Evolutionary conservation across 35 echinoderm and acorn worm genomes (phyloP).

Genomic region (Lytechinus variegatus): DNA sequence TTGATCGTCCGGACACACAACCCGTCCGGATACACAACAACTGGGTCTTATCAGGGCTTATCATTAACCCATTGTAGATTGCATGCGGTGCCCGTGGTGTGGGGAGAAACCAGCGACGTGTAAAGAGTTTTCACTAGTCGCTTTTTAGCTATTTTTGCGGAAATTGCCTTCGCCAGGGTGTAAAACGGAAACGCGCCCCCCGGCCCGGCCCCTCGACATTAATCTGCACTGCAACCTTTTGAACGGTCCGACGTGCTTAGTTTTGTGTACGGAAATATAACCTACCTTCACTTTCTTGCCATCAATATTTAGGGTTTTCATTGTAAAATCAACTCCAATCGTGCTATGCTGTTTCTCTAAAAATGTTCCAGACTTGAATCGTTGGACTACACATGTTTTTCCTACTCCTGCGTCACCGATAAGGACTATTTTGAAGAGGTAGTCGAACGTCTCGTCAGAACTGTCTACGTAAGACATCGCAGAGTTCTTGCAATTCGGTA

Average conservation of each 20-base stretch:
- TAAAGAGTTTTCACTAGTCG: too few species aligned
- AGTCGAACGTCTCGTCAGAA: slow-evolving; percentile 97
- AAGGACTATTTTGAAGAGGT: slow-evolving; percentile 97
- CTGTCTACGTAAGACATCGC: slow-evolving; percentile 53
- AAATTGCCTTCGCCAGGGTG: too few species aligned
- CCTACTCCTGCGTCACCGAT: slow-evolving; percentile 99
- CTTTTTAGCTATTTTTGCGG: too few species aligned
- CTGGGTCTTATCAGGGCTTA: too few species aligned
- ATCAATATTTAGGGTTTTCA: slow-evolving; percentile 98
- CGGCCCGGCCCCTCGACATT: not conserved
- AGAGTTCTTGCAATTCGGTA: slow-evolving; percentile 1
- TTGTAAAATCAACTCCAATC: slow-evolving; percentile 99
- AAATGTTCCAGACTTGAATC: slow-evolving; percentile 98
- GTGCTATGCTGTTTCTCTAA: slow-evolving; percentile 98
- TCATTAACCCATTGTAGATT: too few species aligned
- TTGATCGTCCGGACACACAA: too few species aligned
- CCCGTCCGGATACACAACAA: too few species aligned
- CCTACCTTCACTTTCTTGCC: slow-evolving; percentile 94
- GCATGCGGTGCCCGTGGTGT: too few species aligned
- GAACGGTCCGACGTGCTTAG: not conserved
- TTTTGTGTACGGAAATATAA: not conserved
- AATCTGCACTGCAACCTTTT: not conserved
- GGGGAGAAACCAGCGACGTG: too few species aligned
- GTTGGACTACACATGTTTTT: slow-evolving; percentile 99
- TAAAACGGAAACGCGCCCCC: too few species aligned